Evolutionary conservation across 2,888 invertebrate species (phyloP).

Genomic region (Biston stratarius): DNA sequence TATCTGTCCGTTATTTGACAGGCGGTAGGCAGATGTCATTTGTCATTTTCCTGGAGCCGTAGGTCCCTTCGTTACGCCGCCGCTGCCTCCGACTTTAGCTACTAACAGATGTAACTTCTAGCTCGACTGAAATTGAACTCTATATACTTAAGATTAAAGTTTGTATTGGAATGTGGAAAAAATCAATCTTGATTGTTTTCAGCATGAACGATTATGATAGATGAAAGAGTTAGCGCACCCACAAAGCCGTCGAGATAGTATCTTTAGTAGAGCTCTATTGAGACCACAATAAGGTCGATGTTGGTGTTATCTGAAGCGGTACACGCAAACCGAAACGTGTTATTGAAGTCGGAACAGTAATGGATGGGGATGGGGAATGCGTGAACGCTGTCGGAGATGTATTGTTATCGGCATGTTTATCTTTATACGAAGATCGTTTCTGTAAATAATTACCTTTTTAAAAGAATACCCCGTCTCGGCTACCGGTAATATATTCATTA

Average conservation of each 20-base stretch:
- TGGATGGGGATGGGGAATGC: slow-evolving; percentile 85
- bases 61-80: slow-evolving; percentile 83
- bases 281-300: slow-evolving; percentile 59
- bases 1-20: slow-evolving; percentile 89
- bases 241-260: slow-evolving; percentile 67
- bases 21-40: slow-evolving; percentile 90
- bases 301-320: slow-evolving; percentile 48
- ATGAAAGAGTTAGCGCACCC: slow-evolving; percentile 86
- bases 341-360: slow-evolving; percentile 86
- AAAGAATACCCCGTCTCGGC: slow-evolving; percentile 76
- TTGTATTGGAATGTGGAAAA: slow-evolving; percentile 55
- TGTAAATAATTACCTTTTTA: slow-evolving; percentile 84
- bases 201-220: slow-evolving; percentile 87
- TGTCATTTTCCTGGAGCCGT: slow-evolving; percentile 88
- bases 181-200: slow-evolving; percentile 86
- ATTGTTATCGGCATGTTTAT: slow-evolving; percentile 85
- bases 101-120: slow-evolving; percentile 73
- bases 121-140: slow-evolving; percentile 52
- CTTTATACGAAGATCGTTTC: slow-evolving; percentile 81
- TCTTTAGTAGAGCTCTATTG: slow-evolving; percentile 62
- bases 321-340: slow-evolving; percentile 72
- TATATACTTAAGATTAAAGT: slow-evolving; percentile 52
- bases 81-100: slow-evolving; percentile 79
- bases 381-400: slow-evolving; percentile 84
- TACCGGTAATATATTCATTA: slow-evolving; percentile 86